phyloP scores from a whole-genome alignment of 2,113 vertebrate species.

The Pedetes capensis region DNA sequence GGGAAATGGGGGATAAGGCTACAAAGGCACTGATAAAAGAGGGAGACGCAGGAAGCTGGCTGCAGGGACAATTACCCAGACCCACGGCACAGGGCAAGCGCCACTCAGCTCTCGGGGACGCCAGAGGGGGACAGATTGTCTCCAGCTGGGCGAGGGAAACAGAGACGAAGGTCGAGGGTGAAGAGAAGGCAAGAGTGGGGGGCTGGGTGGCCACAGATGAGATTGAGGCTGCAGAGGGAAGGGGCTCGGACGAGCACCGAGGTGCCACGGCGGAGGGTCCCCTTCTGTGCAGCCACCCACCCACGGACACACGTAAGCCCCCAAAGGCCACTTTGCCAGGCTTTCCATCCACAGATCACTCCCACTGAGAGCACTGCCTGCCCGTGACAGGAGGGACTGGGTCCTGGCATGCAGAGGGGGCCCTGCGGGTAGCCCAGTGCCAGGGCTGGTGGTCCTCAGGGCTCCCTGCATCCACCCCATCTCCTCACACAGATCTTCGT shows the following conservation, averaged over 20 bases:
- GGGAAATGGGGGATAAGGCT: slow-evolving; percentile 20
- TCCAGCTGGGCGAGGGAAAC: not conserved
- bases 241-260: no score
- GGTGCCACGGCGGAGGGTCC: no score
- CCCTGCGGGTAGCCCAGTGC: not conserved
- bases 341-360: not conserved
- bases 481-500: accelerated
- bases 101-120: not conserved
- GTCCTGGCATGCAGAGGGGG: no score
- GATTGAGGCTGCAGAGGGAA: no score
- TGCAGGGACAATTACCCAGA: not conserved
- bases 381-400: accelerated
- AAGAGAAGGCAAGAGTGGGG: not conserved
- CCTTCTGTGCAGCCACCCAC: no score
- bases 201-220: no score
- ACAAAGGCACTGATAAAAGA: slow-evolving; percentile 23
- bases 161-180: not conserved
- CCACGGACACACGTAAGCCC: no score
- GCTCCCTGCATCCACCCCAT: accelerated
- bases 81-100: not conserved
- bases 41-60: not conserved
- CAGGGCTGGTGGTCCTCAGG: not conserved
- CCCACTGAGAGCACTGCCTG: not conserved
- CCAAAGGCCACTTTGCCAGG: accelerated
- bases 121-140: not conserved